A percentile compares a stretch with the other conserved stretches of the same genome.
These are phyloP conservation scores for Neopelma chrysocephalum DNA, from an alignment of 2,797 vertebrate genomes.

Conservation along the genomic window DNA sequence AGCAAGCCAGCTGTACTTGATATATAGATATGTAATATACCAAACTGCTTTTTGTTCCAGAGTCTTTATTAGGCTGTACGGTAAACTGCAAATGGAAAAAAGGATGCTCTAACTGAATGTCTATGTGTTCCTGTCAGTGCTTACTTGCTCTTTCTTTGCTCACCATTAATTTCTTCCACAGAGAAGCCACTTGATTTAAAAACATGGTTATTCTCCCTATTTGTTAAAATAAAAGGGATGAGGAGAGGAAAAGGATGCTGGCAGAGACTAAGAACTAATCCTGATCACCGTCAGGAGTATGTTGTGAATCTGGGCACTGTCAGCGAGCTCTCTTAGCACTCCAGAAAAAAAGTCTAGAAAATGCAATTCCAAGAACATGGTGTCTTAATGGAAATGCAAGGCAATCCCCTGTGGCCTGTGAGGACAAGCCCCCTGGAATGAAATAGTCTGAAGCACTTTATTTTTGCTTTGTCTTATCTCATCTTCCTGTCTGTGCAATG, in stretches of 20 bases:
- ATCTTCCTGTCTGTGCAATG: background rate
- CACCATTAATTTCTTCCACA: background rate
- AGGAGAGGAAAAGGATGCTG: background rate
- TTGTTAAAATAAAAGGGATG: background rate
- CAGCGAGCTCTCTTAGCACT: background rate
- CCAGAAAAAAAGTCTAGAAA: background rate
- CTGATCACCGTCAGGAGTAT: background rate
- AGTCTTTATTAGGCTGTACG: background rate
- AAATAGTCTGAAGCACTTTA: background rate
- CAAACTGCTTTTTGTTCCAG: background rate
- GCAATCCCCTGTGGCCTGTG: background rate
- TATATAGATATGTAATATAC: background rate
- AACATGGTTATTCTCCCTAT: background rate
- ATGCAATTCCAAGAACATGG: background rate
- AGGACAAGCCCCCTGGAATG: background rate
- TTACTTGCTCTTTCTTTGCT: background rate
- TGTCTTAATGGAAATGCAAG: conserved; percentile 25
- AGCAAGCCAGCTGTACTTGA: background rate
- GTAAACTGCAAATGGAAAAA: background rate
- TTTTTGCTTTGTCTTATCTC: conserved; percentile 13
- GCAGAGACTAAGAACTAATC: background rate
- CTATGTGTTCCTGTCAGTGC: background rate
- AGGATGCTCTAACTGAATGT: background rate
- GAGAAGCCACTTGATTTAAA: background rate
- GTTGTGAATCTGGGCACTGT: background rate